Evolutionary conservation across 2,113 vertebrate genomes (phyloP), one percentile per base, ranked within the genome.

Genomic region (Carassius carassius): DNA sequence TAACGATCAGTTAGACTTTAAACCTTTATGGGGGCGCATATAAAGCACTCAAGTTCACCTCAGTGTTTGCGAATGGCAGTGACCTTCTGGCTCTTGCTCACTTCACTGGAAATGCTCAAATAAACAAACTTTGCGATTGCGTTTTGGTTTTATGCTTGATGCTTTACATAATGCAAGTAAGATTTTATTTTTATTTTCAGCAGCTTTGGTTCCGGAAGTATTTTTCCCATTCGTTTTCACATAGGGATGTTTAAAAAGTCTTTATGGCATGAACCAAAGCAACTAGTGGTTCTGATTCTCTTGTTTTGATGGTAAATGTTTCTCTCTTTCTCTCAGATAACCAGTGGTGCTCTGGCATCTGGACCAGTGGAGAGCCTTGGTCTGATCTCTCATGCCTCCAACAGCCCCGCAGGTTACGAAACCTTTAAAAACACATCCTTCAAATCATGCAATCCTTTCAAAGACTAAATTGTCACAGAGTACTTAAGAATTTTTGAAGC

Each of bases 341-440:
- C 92, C 92, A 92, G 84, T 51, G 90, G 86, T 75, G 88, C 92
- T 83, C 82, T 93, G 89, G 88, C 86, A 62, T 84, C 89, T 67
- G 90, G 92, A 86, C 92, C 84, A 89, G 82, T 58, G 90, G 88
- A 74, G 91, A 93, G 12, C 11, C 44, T 47, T 67, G 65, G 83
- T 65, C 32, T 2, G 5, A 35, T 44, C 2, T 41, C 47, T 25
- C 16, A 69, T 91, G 86, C 80, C 86, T 76, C 74, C 87, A 86
- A 85, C 87, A 89, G 37, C 2, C 4, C 84, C 23, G 12, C 81
- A 81, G 90, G 87, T 73, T 32, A 21, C 41, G 6, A 56, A 29
- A 29, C 29, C 29, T 83, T 82, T 47, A 74, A 1, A 56, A 41
- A 23, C 6, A 62, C 12, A 62, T n/a, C 51, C 16, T 77, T 19